Percentiles rank a stretch among this genome's conserved stretches.
These are phyloP conservation scores for Isichthys henryi DNA, from an alignment of 2,113 vertebrate genomes.

Conservation along the genomic window DNA sequence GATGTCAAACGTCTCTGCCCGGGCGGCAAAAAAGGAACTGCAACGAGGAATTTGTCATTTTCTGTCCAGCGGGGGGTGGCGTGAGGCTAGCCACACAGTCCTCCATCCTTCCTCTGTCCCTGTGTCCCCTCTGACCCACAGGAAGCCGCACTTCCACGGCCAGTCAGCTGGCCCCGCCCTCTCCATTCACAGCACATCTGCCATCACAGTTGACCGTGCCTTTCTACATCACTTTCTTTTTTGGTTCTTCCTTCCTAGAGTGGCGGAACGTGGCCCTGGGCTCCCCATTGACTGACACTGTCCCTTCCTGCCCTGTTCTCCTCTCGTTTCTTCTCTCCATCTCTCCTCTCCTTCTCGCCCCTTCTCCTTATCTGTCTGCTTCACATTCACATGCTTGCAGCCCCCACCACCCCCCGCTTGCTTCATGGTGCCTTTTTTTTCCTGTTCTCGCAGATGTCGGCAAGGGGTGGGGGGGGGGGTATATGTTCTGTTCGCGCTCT, in stretches of 20 bases:
- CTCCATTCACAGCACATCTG: conserved; percentile 57
- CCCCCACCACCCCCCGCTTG: background rate
- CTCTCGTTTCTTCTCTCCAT: background rate
- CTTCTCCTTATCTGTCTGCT: conserved; percentile 14
- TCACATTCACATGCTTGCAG: background rate
- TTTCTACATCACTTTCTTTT: conserved; percentile 51
- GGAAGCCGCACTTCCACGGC: conserved; percentile 60
- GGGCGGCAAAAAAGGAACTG: background rate
- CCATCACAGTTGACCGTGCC: conserved; percentile 62
- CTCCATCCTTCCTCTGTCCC: conserved; percentile 51
- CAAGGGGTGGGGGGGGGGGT: conserved; percentile 30
- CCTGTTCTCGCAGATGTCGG: conserved; percentile 58
- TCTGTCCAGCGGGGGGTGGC: conserved; percentile 6
- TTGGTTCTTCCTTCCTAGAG: conserved; percentile 50
- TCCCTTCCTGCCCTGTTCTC: background rate
- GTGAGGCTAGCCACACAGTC: conserved; percentile 44
- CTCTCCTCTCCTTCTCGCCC: background rate
- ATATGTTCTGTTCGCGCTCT: conserved; percentile 45
- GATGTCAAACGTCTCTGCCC: background rate
- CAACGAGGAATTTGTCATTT: conserved; percentile 23
- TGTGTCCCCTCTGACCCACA: conserved; percentile 58
- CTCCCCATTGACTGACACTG: conserved; percentile 24
- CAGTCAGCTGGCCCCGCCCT: conserved; percentile 60
- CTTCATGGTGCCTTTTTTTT: conserved; percentile 32
- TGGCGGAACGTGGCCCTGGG: conserved; percentile 43